Conservation (phyloP, 2,113 vertebrate genomes). For the Suricata suricatta region DNA sequence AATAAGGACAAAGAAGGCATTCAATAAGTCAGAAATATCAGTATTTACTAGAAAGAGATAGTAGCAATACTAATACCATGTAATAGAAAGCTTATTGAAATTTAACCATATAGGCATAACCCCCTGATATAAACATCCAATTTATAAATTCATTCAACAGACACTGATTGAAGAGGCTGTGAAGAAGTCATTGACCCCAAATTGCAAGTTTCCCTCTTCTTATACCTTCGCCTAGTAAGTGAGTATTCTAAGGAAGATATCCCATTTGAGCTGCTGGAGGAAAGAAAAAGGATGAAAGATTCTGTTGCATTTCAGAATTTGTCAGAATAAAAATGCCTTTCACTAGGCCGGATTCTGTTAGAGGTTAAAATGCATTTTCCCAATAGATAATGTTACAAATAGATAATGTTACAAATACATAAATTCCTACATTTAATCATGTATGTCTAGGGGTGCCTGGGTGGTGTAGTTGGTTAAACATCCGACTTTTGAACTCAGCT, state of each 20-base stretch:
- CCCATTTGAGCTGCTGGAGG: not conserved
- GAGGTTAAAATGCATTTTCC: not conserved
- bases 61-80: conserved; percentile 19
- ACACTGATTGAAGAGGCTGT: not conserved
- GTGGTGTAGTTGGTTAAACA: too few relatives aligned
- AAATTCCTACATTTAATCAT: not conserved
- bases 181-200: not conserved
- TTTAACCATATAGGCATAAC: conserved; percentile 5
- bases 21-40: conserved; percentile 26
- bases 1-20: not conserved
- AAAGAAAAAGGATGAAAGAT: not conserved
- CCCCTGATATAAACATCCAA: not conserved
- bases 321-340: conserved; percentile 19
- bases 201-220: not conserved
- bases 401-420: not conserved
- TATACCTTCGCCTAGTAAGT: not conserved
- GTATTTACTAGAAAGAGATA: not conserved
- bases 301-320: not conserved
- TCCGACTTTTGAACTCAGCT: too few relatives aligned
- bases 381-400: conserved; percentile 15
- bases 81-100: conserved; percentile 7
- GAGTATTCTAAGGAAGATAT: conserved; percentile 13
- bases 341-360: not conserved
- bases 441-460: too few relatives aligned
- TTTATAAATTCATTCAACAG: conserved; percentile 36